These are phyloP conservation scores for Drosophila gaucha DNA, from an alignment of 2,888 invertebrate species.

Conservation along the genomic window DNA sequence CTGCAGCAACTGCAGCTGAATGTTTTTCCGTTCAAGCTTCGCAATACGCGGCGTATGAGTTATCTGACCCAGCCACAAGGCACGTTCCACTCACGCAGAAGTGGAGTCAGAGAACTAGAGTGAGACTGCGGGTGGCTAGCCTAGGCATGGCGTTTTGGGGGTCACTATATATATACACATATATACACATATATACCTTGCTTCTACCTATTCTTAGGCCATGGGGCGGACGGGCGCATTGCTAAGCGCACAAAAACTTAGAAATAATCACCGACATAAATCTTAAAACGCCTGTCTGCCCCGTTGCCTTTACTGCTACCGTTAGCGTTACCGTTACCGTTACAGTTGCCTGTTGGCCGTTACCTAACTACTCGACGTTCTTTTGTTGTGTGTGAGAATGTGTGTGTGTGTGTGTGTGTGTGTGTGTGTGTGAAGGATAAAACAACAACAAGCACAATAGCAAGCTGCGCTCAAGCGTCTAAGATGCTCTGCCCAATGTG, in stretches of 20 bases:
- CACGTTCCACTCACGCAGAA: not conserved
- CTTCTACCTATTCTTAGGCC: not conserved
- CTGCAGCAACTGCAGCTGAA: not conserved
- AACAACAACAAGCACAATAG: slow-evolving; percentile 29
- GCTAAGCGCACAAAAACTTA: slow-evolving; percentile 82
- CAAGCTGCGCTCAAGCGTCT: slow-evolving; percentile 11
- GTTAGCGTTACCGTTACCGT: slow-evolving; percentile 17
- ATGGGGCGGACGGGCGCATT: slow-evolving; percentile 49
- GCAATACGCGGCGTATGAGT: not conserved
- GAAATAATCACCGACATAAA: slow-evolving; percentile 84
- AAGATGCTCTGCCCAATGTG: slow-evolving; percentile 13
- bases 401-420: slow-evolving; percentile 19
- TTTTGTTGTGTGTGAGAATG: slow-evolving; percentile 31
- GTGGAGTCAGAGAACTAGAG: too few relatives aligned
- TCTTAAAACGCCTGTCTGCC: slow-evolving; percentile 74
- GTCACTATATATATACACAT: slow-evolving; percentile 6
- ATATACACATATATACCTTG: not conserved
- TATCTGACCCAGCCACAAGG: not conserved
- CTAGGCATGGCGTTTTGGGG: slow-evolving; percentile 10
- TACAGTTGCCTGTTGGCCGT: slow-evolving; percentile 11
- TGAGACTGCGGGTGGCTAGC: not conserved
- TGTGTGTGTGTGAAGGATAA: slow-evolving; percentile 8
- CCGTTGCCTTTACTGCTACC: slow-evolving; percentile 2
- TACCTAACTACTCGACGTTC: slow-evolving; percentile 50
- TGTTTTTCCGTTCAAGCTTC: not conserved